Evolutionary conservation across 2,797 vertebrate genomes (phyloP).

Genomic region (Capromys pilorides): DNA sequence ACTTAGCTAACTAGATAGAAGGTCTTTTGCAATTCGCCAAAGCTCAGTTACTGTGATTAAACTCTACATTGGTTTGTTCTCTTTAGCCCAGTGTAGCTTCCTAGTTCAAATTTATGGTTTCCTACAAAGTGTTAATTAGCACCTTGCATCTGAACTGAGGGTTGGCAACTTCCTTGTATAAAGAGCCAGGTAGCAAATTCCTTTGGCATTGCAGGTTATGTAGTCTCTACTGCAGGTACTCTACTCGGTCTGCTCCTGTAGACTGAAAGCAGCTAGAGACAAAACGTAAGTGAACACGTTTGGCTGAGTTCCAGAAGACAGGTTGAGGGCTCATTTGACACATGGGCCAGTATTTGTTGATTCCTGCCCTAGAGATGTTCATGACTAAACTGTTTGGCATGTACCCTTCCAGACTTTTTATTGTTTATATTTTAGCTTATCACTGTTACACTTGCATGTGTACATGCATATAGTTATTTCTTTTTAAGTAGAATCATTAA

Average conservation of each 20-base stretch:
- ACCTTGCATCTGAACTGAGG: not conserved
- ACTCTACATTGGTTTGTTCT: not conserved
- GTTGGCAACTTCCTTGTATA: not conserved
- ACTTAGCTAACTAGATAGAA: not conserved
- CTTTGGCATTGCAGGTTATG: not conserved
- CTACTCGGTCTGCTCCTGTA: not conserved
- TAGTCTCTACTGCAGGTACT: not conserved
- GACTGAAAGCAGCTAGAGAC: not conserved
- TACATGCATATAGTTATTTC: not conserved
- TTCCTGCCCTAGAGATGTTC: not conserved
- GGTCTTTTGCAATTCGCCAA: not conserved
- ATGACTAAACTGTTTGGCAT: not conserved
- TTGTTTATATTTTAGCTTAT: constrained; percentile 49
- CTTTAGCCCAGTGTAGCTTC: not conserved
- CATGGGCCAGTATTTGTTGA: not conserved
- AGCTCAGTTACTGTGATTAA: not conserved
- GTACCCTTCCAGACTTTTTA: not conserved
- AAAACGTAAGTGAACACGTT: not conserved
- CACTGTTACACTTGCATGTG: not conserved
- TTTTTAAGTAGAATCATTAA: constrained; percentile 42
- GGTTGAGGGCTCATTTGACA: not conserved
- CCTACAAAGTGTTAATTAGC: not conserved
- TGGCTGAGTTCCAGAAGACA: not conserved
- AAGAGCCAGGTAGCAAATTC: not conserved
- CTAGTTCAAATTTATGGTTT: not conserved